Conservation (phyloP, 2,797 vertebrate genomes). For the Lacerta viridis region DNA sequence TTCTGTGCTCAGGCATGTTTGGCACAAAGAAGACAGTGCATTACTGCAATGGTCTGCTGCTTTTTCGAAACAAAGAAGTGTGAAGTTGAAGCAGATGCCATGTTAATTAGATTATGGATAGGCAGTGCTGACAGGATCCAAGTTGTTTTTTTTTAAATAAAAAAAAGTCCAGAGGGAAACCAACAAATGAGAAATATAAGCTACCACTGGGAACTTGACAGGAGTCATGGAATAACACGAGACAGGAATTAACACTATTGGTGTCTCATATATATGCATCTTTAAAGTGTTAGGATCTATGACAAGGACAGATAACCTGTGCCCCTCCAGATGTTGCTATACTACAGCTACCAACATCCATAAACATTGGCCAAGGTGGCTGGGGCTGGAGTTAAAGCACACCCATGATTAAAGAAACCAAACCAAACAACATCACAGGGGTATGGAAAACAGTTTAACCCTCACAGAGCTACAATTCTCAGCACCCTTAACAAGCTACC, state of each 20-base stretch:
- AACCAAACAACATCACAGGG: not conserved
- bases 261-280: not conserved
- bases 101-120: slow-evolving; percentile 49
- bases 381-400: too few species aligned
- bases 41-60: slow-evolving; percentile 28
- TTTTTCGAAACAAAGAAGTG: slow-evolving; percentile 40
- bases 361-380: too few species aligned
- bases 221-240: not conserved
- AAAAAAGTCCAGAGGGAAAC: slow-evolving; percentile 26
- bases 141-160: not conserved
- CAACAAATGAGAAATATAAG: slow-evolving; percentile 39
- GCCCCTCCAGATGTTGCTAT: too few species aligned
- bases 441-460: not conserved
- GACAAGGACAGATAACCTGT: too few species aligned
- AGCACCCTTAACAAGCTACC: too few species aligned
- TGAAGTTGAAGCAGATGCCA: slow-evolving; percentile 39
- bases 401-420: not conserved
- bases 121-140: slow-evolving; percentile 35
- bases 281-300: not conserved
- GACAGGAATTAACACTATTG: not conserved
- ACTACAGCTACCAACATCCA: too few species aligned
- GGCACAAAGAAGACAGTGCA: not conserved
- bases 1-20: slow-evolving; percentile 13
- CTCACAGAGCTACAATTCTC: too few species aligned
- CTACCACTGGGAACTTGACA: slow-evolving; percentile 28